Base-by-base conservation (phyloP, 2,888 invertebrate genomes). In the Trachelus tabidus region DNA sequence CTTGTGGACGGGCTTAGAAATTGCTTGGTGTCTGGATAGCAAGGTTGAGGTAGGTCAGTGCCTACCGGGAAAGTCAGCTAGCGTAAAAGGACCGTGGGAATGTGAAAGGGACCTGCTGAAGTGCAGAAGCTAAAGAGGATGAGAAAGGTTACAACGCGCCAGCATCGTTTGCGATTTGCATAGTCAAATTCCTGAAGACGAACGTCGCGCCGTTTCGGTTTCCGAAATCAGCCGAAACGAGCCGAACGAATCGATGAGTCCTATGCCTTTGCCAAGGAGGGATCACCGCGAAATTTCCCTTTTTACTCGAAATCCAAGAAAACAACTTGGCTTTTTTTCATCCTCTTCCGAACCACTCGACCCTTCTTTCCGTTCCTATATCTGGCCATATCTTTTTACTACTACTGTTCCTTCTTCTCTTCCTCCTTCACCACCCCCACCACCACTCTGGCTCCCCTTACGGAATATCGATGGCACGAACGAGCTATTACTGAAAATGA, bases 401-500 rank as follows among this genome's bases (percentile, higher is more conserved):
- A 56, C 23, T 23, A 23, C 56, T 23, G 23, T 23, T 23, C 23
- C 23, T 56, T 56, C 56, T 23, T 15, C 15, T 40, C 40, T 15
- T 15, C 30, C 69, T 30, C 69, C 3, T 69, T 23, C 30, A 1
- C 69, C 30, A 1, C 69, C 69, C 6, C 33, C 33, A 33, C 31
- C 71, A 0, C 15, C 31, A 9, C 34, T 71, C 31, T 71, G 33
- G 6, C 71, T 71, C 71, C 31, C 12, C 71, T 71, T 31, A 34
- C 71, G 71, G 31, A 71, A 71, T 33, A 71, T 71, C 71, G 31
- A 71, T 34, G 71, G 33, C 33, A 34, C 71, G 71, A 71, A 71
- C 71, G 71, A 71, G 31, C 71, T 31, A 71, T 71, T 71, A 71
- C 34, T 31, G 71, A 34, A 71, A 71, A 71, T 71, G 71, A 71